Evolutionary conservation across 2,797 vertebrate species (phyloP).

Genomic region (Delichon dasypus): DNA sequence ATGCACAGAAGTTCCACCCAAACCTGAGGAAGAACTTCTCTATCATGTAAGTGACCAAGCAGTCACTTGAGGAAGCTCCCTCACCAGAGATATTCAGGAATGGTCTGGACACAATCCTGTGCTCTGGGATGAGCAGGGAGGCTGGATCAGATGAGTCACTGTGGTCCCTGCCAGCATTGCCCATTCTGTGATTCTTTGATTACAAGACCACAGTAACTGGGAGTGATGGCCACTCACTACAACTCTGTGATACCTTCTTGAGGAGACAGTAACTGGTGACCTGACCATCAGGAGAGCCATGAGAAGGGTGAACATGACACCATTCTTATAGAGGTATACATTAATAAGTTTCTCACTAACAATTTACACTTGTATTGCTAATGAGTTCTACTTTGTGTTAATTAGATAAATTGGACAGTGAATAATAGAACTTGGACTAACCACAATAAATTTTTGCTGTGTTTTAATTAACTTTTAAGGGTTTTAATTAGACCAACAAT

Average conservation of each 20-base stretch:
- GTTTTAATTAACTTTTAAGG: not conserved
- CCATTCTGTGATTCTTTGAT: not conserved
- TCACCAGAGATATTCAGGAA: not conserved
- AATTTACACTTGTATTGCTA: not conserved
- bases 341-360: not conserved
- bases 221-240: not conserved
- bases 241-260: not conserved
- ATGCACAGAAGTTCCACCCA: not conserved
- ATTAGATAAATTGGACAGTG: not conserved
- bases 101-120: accelerated
- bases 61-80: not conserved
- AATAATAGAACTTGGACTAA: not conserved
- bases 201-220: not conserved
- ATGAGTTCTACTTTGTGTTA: not conserved
- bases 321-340: not conserved
- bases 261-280: too few species aligned
- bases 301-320: not conserved
- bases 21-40: not conserved
- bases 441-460: not conserved
- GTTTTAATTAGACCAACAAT: not conserved
- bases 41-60: accelerated
- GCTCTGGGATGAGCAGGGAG: not conserved
- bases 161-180: not conserved
- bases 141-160: accelerated
- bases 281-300: not conserved